Base-by-base conservation (phyloP, 2,888 invertebrate genomes). In the Abscondita cerata region DNA sequence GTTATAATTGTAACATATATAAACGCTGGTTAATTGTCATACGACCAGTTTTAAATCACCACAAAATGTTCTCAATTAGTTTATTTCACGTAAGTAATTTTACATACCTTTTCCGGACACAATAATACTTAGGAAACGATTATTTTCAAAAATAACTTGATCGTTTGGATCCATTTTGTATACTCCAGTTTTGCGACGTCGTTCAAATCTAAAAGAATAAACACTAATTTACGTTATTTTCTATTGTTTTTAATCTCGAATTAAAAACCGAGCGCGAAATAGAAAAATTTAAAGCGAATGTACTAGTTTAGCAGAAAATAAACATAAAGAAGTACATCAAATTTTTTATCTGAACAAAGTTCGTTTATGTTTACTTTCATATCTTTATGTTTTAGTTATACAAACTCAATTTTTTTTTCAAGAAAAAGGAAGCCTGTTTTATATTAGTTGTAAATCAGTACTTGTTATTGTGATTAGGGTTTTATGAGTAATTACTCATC, bases 71-170 rank as follows among this genome's bases (percentile, higher is more conserved):
- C 2, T 15, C n/a, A 13, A 18, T 16, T 25, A 51, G 31, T 15
- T 11, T 50, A 18, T 15, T 51, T n/a, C 15, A 44, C 33, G 52
- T 58, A 52, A 52, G 58, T 52, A 16, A 13, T 18, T 38, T 18
- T 20, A 25, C 52, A 53, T 75, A 81, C 81, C 81, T 79, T 80
- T 81, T 61, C 80, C 80, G 25, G 79, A 78, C 6, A 78, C 75
- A 9, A 81, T 70, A 2, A 78, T 76, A 68, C 78, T 78, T 16
- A 81, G 67, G 68, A 80, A 80, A 40, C 78, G 73, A 56, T 78
- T 70, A 65, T 80, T 80, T 70, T 81, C 79, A 60, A 80, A 81
- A 57, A 78, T 68, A 9, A 79, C 71, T 57, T 75, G 76, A 58
- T 78, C 77, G 8, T 75, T 72, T 2, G 74, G 58, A 47, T 78